Evolutionary conservation across 1,140 invertebrate genomes (phyloP), one percentile per base, ranked within the genome.

Genomic region (Chironomus tepperi): DNA sequence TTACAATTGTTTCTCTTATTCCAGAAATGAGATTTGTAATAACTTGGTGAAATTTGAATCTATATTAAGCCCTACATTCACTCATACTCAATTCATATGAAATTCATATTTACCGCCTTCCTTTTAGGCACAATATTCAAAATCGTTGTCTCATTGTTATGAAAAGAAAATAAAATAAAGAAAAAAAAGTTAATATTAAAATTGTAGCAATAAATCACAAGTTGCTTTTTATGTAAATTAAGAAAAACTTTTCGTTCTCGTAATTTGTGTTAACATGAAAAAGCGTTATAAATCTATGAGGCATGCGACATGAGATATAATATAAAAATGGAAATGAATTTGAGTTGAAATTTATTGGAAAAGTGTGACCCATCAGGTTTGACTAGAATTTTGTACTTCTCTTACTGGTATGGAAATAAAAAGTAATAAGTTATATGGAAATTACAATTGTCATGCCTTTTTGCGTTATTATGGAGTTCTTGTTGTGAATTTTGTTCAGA

Each of bases 181-280:
- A 34, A 34, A 34, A 34, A 34, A 34, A 34, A 34, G 24, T 34
- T 34, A 2, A 34, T 2, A 34, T 34, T 34, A 34, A 34, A 34
- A 34, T 57, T 57, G 47, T 57, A 57, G n/a, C 47, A 57, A 57
- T 57, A 57, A 57, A 57, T 57, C 47, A 57, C 47, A 12, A 57
- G 47, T 57, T 57, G 47, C 47, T 57, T 57, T 12, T 47, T 47
- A 12, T 57, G 5, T 57, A 34, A 34, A 34, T 34, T 34, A 2
- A 34, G 24, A 34, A 34, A n/a, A 34, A 34, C 5, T 34, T 34
- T 34, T 34, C 24, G 24, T 34, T 34, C 24, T 34, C 24, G 24
- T 34, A 34, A 34, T 12, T 57, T 57, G 47, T 57, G 47, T 57
- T 57, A 57, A 57, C 47, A 57, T 57, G 47, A n/a, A 57, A 57